These are phyloP conservation scores for Ceratitis capitata DNA, from an alignment of 1,140 invertebrate species.

Conservation along the genomic window DNA sequence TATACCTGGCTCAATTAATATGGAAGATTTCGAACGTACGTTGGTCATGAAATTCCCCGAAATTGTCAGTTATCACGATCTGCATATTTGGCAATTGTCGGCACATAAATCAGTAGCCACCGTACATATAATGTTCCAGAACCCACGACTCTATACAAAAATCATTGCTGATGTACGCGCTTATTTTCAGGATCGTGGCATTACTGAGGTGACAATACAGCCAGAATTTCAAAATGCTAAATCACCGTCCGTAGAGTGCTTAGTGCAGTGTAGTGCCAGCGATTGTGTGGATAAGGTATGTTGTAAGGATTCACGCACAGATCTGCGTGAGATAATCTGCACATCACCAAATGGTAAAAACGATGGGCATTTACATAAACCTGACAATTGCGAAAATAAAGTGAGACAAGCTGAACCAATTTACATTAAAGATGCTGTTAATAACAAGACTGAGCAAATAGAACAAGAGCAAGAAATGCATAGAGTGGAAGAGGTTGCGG, in stretches of 20 bases:
- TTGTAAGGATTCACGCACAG: constrained; percentile 56
- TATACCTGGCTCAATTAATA: constrained; percentile 81
- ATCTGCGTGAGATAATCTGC: constrained; percentile 53
- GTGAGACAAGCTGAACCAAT: not conserved
- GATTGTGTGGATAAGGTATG: constrained; percentile 62
- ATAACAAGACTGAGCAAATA: not conserved
- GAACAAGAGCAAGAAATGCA: not conserved
- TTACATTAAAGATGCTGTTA: not conserved
- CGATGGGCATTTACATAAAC: not conserved
- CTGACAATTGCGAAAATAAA: not conserved
- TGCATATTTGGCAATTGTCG: constrained; percentile 84
- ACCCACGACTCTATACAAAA: constrained; percentile 67
- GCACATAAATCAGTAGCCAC: constrained; percentile 76
- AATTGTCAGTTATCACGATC: constrained; percentile 82
- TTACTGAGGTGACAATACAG: constrained; percentile 80
- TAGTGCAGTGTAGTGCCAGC: constrained; percentile 56
- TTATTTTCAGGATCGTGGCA: constrained; percentile 79
- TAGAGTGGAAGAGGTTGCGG: not conserved
- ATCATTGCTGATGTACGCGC: constrained; percentile 73
- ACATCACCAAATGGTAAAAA: not conserved
- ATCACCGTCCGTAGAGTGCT: constrained; percentile 55
- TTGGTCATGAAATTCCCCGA: constrained; percentile 78
- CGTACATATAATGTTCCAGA: constrained; percentile 78
- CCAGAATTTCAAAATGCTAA: constrained; percentile 74
- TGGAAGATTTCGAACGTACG: constrained; percentile 73